phyloP scores from a whole-genome alignment of 2,113 vertebrate species.

The Monopterus albus region DNA sequence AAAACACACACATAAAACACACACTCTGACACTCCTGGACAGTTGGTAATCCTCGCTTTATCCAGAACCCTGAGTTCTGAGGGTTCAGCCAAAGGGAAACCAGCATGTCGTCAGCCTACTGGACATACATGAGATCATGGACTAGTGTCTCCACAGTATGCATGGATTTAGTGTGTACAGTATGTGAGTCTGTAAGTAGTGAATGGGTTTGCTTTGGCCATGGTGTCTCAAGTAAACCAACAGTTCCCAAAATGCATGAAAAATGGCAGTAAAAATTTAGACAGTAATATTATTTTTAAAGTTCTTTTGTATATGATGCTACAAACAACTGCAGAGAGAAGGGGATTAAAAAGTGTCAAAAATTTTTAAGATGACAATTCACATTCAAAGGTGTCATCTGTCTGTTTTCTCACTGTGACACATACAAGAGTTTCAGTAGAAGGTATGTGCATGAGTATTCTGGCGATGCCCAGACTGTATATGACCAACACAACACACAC shows the following conservation, averaged over 20 bases:
- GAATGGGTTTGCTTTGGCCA: background rate
- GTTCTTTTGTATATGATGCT: no score
- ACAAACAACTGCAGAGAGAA: background rate
- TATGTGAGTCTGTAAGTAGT: conserved; percentile 10
- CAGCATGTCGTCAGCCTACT: conserved; percentile 66
- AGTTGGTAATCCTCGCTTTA: conserved; percentile 67
- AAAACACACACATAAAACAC: background rate
- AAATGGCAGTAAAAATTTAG: background rate
- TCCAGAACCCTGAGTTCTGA: conserved; percentile 69
- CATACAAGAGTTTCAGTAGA: conserved; percentile 54
- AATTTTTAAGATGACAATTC: conserved; percentile 31
- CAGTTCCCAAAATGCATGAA: background rate
- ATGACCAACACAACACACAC: conserved; percentile 75
- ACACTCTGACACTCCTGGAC: conserved; percentile 22
- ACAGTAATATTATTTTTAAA: background rate
- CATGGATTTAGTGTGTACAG: conserved; percentile 3
- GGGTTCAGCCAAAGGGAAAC: conserved; percentile 78
- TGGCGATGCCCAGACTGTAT: conserved; percentile 86
- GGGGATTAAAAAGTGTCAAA: background rate
- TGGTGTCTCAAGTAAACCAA: background rate
- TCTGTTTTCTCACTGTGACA: conserved; percentile 56
- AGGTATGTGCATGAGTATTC: conserved; percentile 57
- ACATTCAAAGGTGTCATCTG: conserved; percentile 56
- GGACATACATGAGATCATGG: conserved; percentile 53
- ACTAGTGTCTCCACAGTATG: conserved; percentile 26